Evolutionary conservation across 2,888 invertebrate species (phyloP).

Genomic region (Rambutsinella grinnellia): DNA sequence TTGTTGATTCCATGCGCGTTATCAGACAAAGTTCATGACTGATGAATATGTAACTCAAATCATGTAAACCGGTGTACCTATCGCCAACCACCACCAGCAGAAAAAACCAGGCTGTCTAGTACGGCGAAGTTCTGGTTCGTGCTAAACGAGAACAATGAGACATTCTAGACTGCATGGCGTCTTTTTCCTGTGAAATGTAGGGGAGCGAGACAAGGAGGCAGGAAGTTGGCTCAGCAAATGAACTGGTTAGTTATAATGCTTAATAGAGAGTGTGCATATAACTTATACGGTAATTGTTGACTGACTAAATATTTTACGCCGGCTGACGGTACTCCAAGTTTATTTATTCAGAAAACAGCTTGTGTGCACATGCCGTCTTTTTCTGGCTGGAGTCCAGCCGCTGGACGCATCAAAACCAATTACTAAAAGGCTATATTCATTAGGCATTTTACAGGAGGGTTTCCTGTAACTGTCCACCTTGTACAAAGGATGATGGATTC

Average conservation of each 20-base stretch:
- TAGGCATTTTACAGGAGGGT: no score
- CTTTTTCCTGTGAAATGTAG: constrained; percentile 37
- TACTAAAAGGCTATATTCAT: no score
- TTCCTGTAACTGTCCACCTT: no score
- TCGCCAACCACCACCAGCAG: not conserved
- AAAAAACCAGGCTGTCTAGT: not conserved
- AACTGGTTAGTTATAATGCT: not conserved
- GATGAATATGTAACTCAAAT: no score
- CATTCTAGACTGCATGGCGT: constrained; percentile 44
- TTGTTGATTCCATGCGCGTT: no score
- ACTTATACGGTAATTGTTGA: not conserved
- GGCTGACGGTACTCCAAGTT: not conserved
- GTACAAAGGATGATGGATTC: no score
- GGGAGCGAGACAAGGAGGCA: constrained; percentile 7
- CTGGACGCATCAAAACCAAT: not conserved
- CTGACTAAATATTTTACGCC: not conserved
- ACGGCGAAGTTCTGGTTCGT: not conserved
- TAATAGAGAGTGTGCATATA: not conserved
- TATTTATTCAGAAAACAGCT: not conserved
- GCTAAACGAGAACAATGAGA: constrained; percentile 21
- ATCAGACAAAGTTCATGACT: no score
- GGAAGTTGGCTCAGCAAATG: constrained; percentile 6
- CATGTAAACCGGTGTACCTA: not conserved
- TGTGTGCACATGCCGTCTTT: no score
- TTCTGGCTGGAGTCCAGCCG: not conserved